A percentile compares a stretch with the other conserved stretches of the same genome.
These are phyloP conservation scores for Dysidea cf. avara DNA, from an alignment of 37 sponge, comb jelly and placozoan genomes.

Conservation along the genomic window DNA sequence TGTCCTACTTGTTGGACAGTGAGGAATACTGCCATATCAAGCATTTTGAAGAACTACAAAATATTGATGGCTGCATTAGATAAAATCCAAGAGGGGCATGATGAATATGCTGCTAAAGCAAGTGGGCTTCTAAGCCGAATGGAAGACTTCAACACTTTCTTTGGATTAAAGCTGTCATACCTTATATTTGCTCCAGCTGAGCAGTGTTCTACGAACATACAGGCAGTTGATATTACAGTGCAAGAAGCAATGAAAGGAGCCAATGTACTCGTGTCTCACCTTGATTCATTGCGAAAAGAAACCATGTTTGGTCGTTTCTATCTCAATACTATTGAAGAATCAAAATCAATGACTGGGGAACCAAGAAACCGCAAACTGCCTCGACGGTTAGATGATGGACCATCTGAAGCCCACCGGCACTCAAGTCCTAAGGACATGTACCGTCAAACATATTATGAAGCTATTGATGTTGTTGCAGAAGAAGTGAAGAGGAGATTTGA, in stretches of 20 bases:
- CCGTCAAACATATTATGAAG: constrained; percentile 26
- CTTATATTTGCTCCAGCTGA: constrained; percentile 14
- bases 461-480: too few relatives aligned
- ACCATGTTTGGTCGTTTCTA: constrained; percentile 33
- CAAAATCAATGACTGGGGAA: constrained; percentile 31
- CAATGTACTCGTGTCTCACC: constrained; percentile 23
- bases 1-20: constrained; percentile 61
- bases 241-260: too few relatives aligned
- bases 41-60: constrained; percentile 35
- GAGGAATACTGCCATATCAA: constrained; percentile 22
- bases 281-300: constrained; percentile 43
- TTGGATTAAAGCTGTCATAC: constrained; percentile 51
- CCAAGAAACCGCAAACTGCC: constrained; percentile 48
- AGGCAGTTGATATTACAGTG: too few relatives aligned
- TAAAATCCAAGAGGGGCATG: constrained; percentile 26
- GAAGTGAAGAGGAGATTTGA: constrained; percentile 10
- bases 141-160: constrained; percentile 58
- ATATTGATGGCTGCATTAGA: constrained; percentile 29
- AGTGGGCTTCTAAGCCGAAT: constrained; percentile 32
- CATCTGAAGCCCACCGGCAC: background rate
- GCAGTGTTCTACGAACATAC: constrained; percentile 43
- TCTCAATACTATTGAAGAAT: constrained; percentile 1
- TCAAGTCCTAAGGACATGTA: constrained; percentile 14
- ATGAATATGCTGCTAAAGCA: constrained; percentile 67
- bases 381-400: constrained; percentile 42